phyloP scores from a whole-genome alignment of 2,888 invertebrate genomes.

The Trilocha varians region DNA sequence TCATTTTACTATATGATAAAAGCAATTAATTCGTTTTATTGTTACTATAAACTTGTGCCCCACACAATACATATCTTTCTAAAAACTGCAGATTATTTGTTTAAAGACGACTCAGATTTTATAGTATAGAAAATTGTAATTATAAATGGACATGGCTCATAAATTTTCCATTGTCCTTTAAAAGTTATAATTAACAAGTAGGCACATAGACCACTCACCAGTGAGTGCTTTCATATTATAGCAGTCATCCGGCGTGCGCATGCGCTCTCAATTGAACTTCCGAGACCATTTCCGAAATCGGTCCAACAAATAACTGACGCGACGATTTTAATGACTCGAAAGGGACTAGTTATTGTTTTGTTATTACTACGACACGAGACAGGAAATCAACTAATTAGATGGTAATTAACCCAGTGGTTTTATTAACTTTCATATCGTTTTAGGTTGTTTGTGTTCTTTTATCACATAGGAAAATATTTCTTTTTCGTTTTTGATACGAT shows the following conservation, averaged over 20 bases:
- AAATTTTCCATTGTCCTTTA: too few species aligned
- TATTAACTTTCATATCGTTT: slow-evolving; percentile 30
- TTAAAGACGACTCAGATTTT: too few species aligned
- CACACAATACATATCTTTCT: too few species aligned
- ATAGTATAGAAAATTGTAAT: too few species aligned
- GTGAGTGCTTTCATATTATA: slow-evolving; percentile 56
- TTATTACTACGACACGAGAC: slow-evolving; percentile 68
- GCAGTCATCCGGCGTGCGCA: slow-evolving; percentile 55
- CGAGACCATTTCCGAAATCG: slow-evolving; percentile 67
- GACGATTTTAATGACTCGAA: slow-evolving; percentile 51
- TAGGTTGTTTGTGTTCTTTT: not conserved
- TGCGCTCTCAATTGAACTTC: slow-evolving; percentile 70
- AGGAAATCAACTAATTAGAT: slow-evolving; percentile 67
- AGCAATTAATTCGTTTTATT: not conserved
- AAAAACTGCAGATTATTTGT: too few species aligned
- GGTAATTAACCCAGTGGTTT: slow-evolving; percentile 52
- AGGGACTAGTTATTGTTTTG: slow-evolving; percentile 66
- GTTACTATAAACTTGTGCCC: not conserved
- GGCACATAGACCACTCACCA: slow-evolving; percentile 46
- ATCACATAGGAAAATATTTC: not conserved
- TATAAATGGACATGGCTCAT: too few species aligned
- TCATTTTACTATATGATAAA: not conserved
- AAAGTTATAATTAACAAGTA: slow-evolving; percentile 33
- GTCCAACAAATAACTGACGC: slow-evolving; percentile 35
- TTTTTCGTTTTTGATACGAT: not conserved